A percentile compares a stretch with the other conserved stretches of the same genome.
Conservation (phyloP, 2,797 vertebrate species). For the Xenops minutus region DNA sequence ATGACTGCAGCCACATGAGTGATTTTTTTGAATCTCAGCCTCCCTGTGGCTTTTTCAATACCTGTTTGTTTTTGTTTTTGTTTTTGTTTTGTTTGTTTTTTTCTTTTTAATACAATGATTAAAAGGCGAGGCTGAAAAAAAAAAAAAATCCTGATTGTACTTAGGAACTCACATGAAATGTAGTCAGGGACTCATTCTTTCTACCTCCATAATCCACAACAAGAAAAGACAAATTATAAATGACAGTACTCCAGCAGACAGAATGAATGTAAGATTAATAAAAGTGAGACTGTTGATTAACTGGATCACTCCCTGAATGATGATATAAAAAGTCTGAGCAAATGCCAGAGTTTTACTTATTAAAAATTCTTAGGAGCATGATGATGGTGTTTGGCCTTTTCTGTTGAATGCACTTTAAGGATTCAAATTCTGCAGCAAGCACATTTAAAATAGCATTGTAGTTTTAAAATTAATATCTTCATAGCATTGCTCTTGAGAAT, state of each 20-base stretch:
- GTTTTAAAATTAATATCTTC: not conserved
- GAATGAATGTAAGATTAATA: not conserved
- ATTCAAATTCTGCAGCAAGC: not conserved
- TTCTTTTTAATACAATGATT: not conserved
- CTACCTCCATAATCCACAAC: not conserved
- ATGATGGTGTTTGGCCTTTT: not conserved
- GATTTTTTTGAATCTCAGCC: not conserved
- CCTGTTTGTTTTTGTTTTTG: not conserved
- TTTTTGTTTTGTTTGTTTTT: no score
- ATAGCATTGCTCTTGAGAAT: not conserved
- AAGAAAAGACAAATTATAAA: not conserved
- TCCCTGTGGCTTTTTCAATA: not conserved
- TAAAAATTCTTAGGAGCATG: not conserved
- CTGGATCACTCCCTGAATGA: not conserved
- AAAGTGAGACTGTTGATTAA: not conserved
- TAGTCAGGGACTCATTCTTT: not conserved
- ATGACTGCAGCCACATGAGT: not conserved
- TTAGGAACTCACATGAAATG: not conserved
- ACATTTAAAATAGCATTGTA: slow-evolving; percentile 3
- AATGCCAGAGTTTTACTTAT: not conserved
- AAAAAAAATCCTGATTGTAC: not conserved
- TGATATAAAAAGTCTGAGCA: not conserved
- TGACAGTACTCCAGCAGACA: not conserved
- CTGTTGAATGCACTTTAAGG: not conserved
- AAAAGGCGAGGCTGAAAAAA: not conserved